Evolutionary conservation across 2,888 invertebrate species (phyloP), one percentile per base, ranked within the genome.

Genomic region (Zootermopsis nevadensis): DNA sequence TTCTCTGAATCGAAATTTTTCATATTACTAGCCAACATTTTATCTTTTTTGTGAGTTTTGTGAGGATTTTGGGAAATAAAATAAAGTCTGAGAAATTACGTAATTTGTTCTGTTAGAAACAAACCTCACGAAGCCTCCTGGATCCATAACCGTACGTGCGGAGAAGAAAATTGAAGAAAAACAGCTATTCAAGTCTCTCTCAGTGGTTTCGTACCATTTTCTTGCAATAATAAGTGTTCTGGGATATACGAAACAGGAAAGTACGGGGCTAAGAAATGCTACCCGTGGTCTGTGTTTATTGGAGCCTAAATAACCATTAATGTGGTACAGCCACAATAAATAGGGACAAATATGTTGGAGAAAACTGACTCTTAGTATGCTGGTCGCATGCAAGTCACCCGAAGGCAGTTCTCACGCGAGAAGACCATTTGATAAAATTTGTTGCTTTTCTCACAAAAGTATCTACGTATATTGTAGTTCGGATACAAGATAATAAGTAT

Each of bases 281-380:
- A 7, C 60, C 4, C n/a, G 60, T 60, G 60, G 60, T 60, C 27
- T 76, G 69, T 66, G 80, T 80, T 80, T 80, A 80, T 80, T 67
- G 80, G 66, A 67, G 67, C 38, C 66, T 80, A 80, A 80, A 80
- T 66, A 80, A 35, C 80, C 67, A 80, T 80, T 80, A 80, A 33
- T 30, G 69, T 38, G 66, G 67, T 19, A 19, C 76, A 76, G 42
- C 27, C 19, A 42, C 42, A 60, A 60, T 27, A 60, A 60, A 48
- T 48, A 19, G 48, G 48, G 48, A 48, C 48, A 15, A 48, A 48
- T 48, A 48, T 48, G 48, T 48, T 3, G 48, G 48, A 48, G 48
- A 48, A 60, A 60, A 27, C 27, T n/a, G 60, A 27, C 27, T 4
- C 8, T 60, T 60, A 60, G 27, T 27, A 60, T 60, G 60, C 60